Conservation (phyloP, 2,797 vertebrate genomes). For the Crocidura indochinensis region DNA sequence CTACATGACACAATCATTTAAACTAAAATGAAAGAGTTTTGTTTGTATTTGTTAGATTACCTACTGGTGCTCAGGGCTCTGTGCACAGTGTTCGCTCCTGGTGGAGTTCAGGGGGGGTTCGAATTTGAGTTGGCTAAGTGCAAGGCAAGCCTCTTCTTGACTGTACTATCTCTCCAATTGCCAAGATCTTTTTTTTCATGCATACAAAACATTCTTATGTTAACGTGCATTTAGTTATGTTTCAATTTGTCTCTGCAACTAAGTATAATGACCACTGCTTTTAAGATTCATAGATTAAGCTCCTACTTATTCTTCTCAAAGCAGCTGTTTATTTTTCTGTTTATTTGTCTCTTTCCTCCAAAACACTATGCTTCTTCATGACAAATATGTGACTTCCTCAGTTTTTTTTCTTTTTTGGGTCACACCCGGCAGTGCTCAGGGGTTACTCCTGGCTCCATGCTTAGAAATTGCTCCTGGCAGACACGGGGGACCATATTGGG, state of each 20-base stretch:
- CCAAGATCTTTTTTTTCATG: background rate
- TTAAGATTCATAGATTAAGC: background rate
- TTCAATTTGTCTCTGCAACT: background rate
- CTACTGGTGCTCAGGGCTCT: no score
- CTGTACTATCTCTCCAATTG: no score
- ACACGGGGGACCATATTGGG: no score
- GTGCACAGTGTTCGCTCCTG: no score
- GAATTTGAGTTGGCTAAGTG: no score
- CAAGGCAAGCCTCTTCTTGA: no score
- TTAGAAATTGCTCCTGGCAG: no score
- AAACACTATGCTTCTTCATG: background rate
- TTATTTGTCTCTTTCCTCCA: background rate
- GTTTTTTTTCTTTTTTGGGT: no score
- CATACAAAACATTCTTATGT: background rate
- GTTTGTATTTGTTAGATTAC: no score
- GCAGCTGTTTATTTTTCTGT: background rate
- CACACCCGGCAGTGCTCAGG: no score
- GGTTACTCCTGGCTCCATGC: no score
- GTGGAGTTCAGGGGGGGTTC: no score
- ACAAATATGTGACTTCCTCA: background rate
- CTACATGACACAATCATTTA: background rate
- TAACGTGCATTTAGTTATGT: background rate
- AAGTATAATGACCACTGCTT: background rate
- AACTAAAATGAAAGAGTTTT: background rate
- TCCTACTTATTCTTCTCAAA: accelerated